These are phyloP conservation scores for Pseudomyrmex cubaensis DNA, from an alignment of 1,140 invertebrate genomes.

Conservation along the genomic window DNA sequence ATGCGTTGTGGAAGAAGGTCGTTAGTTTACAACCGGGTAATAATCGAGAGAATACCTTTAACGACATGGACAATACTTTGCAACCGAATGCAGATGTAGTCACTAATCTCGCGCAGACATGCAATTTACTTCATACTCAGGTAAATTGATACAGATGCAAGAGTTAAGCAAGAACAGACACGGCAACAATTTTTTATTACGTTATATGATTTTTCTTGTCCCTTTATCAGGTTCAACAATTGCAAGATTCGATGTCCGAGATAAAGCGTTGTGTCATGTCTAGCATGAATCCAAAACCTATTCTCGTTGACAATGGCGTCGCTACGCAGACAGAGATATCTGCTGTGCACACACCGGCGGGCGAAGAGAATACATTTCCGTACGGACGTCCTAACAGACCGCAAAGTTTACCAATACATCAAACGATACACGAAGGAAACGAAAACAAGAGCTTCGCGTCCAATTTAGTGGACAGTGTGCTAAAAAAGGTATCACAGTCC, in stretches of 20 bases:
- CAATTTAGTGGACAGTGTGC: slow-evolving; percentile 75
- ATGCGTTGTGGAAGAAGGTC: slow-evolving; percentile 95
- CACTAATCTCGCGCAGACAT: slow-evolving; percentile 86
- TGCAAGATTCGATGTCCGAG: slow-evolving; percentile 91
- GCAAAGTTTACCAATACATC: slow-evolving; percentile 81
- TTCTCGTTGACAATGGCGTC: slow-evolving; percentile 85
- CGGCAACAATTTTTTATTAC: not conserved
- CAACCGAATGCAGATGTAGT: slow-evolving; percentile 85
- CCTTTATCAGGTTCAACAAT: slow-evolving; percentile 87
- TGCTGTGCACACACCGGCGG: slow-evolving; percentile 89
- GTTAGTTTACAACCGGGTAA: slow-evolving; percentile 87
- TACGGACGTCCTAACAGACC: slow-evolving; percentile 79
- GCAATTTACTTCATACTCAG: slow-evolving; percentile 81
- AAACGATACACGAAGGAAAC: slow-evolving; percentile 81
- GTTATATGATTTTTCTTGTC: not conserved
- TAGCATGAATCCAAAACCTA: slow-evolving; percentile 83
- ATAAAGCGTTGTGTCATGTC: slow-evolving; percentile 90
- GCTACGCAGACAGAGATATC: slow-evolving; percentile 92
- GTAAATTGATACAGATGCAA: slow-evolving; percentile 63
- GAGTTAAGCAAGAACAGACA: not conserved
- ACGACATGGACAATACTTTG: slow-evolving; percentile 73
- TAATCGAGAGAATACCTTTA: slow-evolving; percentile 70
- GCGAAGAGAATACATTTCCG: slow-evolving; percentile 82
- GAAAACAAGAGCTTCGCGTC: slow-evolving; percentile 78
- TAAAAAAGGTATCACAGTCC: slow-evolving; percentile 81